Base-by-base conservation (phyloP, 2,888 invertebrate species). In the Diplazon laetatorius region DNA sequence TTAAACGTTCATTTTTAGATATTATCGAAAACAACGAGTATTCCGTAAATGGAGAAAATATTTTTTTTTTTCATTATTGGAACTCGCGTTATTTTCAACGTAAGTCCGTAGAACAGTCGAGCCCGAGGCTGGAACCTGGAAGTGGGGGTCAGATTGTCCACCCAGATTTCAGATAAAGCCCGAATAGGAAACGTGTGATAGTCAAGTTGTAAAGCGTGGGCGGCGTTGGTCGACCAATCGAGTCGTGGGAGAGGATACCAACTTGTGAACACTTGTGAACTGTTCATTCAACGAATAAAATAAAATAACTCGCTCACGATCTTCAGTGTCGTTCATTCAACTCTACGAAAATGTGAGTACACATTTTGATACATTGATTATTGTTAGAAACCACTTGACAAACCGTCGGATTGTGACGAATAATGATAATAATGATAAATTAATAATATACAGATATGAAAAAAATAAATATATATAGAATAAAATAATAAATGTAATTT, bases 101-200 rank as follows among this genome's bases (percentile, higher is more conserved):
- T n/a, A n/a, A n/a, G n/a, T n/a, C n/a, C n/a, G n/a, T n/a, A n/a
- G n/a, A n/a, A n/a, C n/a, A n/a, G n/a, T n/a, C n/a, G n/a, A n/a
- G 63, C n/a, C 8, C 16, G 25, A 39, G 20, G 20, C 42, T 42
- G 42, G 18, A 42, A 42, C 55, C 16, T 57, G 57, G 60, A 60
- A 62, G 72, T 52, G 52, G 52, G 52, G 66, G 50, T 63, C 25
- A 60, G 52, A 60, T 50, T 18, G 35, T 39, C 71, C 50, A 30
- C 5, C 35, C n/a, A 63, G 62, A 72, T 71, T 60, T 50, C 30
- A 52, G 63, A 72, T 63, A 46, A 62, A 44, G 55, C 77, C 77
- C 63, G 48, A 77, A 77, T 77, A 77, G 77, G 77, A 77, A 72
- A 42, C 48, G 50, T 35, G 46, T 65, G 55, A 42, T 44, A 1